Evolutionary conservation across 2,888 invertebrate genomes (phyloP).

Genomic region (Glaucopsyche alexis): DNA sequence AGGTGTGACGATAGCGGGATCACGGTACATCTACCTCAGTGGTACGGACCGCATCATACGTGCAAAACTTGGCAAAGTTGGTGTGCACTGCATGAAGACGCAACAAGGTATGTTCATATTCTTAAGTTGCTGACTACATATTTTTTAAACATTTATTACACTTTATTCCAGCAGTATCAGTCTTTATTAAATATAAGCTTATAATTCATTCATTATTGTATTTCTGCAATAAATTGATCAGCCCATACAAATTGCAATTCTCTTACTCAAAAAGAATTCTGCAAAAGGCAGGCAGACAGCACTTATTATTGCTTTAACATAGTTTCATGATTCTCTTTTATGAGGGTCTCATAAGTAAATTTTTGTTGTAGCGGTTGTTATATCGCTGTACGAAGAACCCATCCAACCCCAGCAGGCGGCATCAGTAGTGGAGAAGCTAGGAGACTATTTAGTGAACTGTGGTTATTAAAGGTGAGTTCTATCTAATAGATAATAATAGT

Average conservation of each 20-base stretch:
- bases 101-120: slow-evolving; percentile 84
- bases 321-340: too few species aligned
- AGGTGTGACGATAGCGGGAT: slow-evolving; percentile 94
- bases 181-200: too few species aligned
- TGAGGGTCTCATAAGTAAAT: background rate
- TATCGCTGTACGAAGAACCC: slow-evolving; percentile 97
- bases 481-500: too few species aligned
- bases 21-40: slow-evolving; percentile 96
- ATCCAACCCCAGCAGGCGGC: slow-evolving; percentile 98
- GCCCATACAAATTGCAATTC: too few species aligned
- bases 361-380: slow-evolving; percentile 89
- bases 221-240: too few species aligned
- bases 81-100: slow-evolving; percentile 98
- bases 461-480: slow-evolving; percentile 89
- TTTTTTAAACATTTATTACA: too few species aligned
- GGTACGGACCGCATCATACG: slow-evolving; percentile 96
- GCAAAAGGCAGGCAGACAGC: too few species aligned
- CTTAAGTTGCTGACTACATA: too few species aligned
- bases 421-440: slow-evolving; percentile 97
- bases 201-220: too few species aligned
- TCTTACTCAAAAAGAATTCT: too few species aligned
- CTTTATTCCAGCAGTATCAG: too few species aligned
- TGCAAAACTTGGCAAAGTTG: slow-evolving; percentile 95
- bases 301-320: background rate
- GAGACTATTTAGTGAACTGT: slow-evolving; percentile 97